A percentile compares a stretch with the other conserved stretches of the same genome.
phyloP scores from a whole-genome alignment of 1,140 invertebrate genomes.

The Diachasma alloeum region DNA sequence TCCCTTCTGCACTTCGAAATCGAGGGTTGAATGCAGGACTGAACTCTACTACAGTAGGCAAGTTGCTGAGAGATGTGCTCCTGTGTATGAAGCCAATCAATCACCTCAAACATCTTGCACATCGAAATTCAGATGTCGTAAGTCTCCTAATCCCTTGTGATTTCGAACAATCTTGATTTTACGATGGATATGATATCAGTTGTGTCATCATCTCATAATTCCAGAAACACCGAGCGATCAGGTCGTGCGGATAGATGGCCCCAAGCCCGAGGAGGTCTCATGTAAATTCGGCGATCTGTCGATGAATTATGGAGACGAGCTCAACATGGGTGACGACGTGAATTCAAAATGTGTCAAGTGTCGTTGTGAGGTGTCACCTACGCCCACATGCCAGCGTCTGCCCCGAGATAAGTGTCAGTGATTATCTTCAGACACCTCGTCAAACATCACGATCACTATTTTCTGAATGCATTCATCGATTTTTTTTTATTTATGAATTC shows the following conservation, averaged over 20 bases:
- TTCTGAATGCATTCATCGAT: no score
- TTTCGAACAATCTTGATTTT: no score
- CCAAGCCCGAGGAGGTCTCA: not conserved
- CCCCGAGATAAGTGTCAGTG: slow-evolving; percentile 25
- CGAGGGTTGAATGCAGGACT: slow-evolving; percentile 25
- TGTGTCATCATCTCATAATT: not conserved
- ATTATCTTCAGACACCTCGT: not conserved
- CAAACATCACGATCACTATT: no score
- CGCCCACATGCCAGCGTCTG: slow-evolving; percentile 41
- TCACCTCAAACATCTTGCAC: slow-evolving; percentile 36
- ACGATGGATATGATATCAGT: no score
- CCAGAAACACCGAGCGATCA: not conserved
- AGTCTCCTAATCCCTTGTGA: slow-evolving; percentile 25
- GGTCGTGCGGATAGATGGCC: not conserved
- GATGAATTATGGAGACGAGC: slow-evolving; percentile 46
- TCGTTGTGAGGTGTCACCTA: slow-evolving; percentile 46
- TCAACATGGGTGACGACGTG: slow-evolving; percentile 35
- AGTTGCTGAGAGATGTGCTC: slow-evolving; percentile 37
- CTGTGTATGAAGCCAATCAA: slow-evolving; percentile 37
- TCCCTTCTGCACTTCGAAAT: slow-evolving; percentile 41
- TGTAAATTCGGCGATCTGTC: slow-evolving; percentile 43
- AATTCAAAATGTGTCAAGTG: slow-evolving; percentile 43
- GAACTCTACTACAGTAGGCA: slow-evolving; percentile 9
- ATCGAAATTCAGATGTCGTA: slow-evolving; percentile 43
- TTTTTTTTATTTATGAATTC: no score